Percentiles rank a stretch among this genome's conserved stretches.
These are phyloP conservation scores for Luidia sarsii DNA, from an alignment of 53 echinoderm and acorn worm genomes.

Conservation along the genomic window DNA sequence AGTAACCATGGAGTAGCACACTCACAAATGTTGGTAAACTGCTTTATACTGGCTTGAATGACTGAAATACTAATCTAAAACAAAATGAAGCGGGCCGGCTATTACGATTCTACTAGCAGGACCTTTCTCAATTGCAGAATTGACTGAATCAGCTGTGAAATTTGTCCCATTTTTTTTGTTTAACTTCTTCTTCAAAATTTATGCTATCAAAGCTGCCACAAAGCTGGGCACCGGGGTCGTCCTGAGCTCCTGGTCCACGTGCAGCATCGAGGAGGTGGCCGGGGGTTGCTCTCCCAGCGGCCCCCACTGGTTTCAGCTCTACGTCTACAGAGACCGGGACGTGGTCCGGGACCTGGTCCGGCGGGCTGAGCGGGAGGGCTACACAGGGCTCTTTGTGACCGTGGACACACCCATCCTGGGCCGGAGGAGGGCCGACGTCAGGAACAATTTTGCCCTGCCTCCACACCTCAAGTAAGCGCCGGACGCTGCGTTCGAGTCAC, in stretches of 20 bases:
- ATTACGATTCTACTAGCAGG: not conserved
- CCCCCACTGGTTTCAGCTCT: constrained; percentile 88
- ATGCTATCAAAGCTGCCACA: constrained; percentile 60
- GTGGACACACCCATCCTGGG: constrained; percentile 77
- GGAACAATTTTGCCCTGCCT: constrained; percentile 79
- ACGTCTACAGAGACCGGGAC: constrained; percentile 72
- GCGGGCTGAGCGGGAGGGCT: constrained; percentile 90
- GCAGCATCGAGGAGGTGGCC: constrained; percentile 83
- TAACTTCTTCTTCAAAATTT: not conserved
- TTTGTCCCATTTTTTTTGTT: not conserved
- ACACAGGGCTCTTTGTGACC: constrained; percentile 81
- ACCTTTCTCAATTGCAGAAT: not conserved
- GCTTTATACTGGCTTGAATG: too few relatives aligned
- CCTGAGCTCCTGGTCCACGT: constrained; percentile 82
- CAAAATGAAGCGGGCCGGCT: too few relatives aligned
- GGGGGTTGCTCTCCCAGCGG: constrained; percentile 69
- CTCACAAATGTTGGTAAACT: too few relatives aligned
- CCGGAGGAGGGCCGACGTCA: constrained; percentile 69
- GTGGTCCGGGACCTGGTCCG: constrained; percentile 58
- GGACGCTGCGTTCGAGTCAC: too few relatives aligned
- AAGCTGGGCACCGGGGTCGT: constrained; percentile 78
- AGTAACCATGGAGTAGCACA: too few relatives aligned
- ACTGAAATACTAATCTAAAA: too few relatives aligned
- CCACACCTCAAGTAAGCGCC: constrained; percentile 74
- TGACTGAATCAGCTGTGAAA: not conserved